Evolutionary conservation across 1,140 invertebrate genomes (phyloP).

Genomic region (Anthonomus grandis): DNA sequence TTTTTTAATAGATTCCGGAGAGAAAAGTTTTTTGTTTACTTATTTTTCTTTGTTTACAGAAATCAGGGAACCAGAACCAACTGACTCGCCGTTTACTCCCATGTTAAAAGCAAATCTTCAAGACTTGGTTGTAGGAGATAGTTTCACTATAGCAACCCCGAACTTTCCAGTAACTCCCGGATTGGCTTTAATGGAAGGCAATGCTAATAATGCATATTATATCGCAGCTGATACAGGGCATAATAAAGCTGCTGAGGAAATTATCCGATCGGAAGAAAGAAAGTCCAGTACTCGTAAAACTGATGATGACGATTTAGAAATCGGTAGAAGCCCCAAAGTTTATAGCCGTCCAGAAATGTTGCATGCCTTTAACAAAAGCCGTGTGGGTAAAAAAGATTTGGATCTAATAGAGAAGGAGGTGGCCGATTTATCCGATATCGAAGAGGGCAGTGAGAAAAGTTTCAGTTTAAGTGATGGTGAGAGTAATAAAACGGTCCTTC

Average conservation of each 20-base stretch:
- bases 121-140: slow-evolving; percentile 29
- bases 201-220: slow-evolving; percentile 41
- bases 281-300: slow-evolving; percentile 24
- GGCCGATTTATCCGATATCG: slow-evolving; percentile 12
- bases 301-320: slow-evolving; percentile 19
- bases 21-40: too few species aligned
- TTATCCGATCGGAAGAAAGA: slow-evolving; percentile 33
- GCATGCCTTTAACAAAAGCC: slow-evolving; percentile 31
- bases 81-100: slow-evolving; percentile 39
- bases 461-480: slow-evolving; percentile 15
- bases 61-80: slow-evolving; percentile 2
- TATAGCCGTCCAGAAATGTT: slow-evolving; percentile 17
- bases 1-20: too few species aligned
- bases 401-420: slow-evolving; percentile 29
- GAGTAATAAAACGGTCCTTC: slow-evolving; percentile 14
- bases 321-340: slow-evolving; percentile 8
- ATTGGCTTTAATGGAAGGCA: slow-evolving; percentile 39
- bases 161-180: slow-evolving; percentile 42
- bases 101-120: slow-evolving; percentile 40
- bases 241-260: slow-evolving; percentile 41
- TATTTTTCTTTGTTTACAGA: too few species aligned
- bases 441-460: neutral
- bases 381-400: slow-evolving; percentile 41
- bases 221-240: slow-evolving; percentile 43
- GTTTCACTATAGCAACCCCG: slow-evolving; percentile 38